Evolutionary conservation across 2,797 vertebrate genomes (phyloP).

Genomic region (Anas acuta): DNA sequence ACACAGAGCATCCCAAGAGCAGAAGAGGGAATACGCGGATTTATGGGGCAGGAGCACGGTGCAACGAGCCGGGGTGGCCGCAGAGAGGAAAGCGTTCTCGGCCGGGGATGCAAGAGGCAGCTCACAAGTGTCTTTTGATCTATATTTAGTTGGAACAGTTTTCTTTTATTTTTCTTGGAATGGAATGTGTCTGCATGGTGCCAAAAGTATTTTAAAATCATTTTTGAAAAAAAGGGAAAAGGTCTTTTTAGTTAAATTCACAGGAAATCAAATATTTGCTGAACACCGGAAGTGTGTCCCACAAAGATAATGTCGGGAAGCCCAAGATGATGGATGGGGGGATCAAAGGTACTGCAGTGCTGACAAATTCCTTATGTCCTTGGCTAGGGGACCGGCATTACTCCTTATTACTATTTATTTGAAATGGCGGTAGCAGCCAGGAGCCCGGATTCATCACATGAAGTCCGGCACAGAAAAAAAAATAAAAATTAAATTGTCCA

Average conservation of each 20-base stretch:
- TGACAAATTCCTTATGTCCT: neutral
- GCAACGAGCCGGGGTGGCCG: neutral
- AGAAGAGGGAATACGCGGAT: neutral
- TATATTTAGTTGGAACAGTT: constrained; percentile 19
- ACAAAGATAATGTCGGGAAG: constrained; percentile 63
- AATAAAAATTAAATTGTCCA: neutral
- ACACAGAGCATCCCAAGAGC: neutral
- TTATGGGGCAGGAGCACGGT: neutral
- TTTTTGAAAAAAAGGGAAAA: neutral
- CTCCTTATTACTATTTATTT: neutral
- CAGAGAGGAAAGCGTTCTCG: neutral
- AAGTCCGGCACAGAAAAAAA: neutral
- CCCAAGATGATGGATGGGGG: neutral
- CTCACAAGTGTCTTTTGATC: constrained; percentile 56
- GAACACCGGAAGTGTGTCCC: constrained; percentile 64
- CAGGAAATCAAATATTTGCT: constrained; percentile 73
- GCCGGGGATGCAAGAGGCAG: neutral
- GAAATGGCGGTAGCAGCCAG: rapidly evolving
- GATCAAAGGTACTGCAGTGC: constrained; percentile 46
- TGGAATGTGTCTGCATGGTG: neutral
- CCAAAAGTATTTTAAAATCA: constrained; percentile 12
- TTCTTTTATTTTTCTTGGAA: constrained; percentile 50
- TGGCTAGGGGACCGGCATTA: neutral
- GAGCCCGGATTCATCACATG: neutral
- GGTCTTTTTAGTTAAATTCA: constrained; percentile 55